Base-by-base conservation (phyloP, 1,140 invertebrate species). In the Callitettix versicolor region DNA sequence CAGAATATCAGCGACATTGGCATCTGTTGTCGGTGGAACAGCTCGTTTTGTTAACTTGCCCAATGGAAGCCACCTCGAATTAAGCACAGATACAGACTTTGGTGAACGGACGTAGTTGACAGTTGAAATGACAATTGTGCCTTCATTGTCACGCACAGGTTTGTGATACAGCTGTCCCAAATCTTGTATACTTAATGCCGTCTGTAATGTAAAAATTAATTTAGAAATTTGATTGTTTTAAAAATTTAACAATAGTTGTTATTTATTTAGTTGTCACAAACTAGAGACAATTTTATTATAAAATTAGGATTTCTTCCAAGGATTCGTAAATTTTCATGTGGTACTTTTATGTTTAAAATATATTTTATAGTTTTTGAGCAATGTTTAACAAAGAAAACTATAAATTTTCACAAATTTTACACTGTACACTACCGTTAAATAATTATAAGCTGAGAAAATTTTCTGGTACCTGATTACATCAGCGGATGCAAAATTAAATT, bases 141-240 rank as follows among this genome's bases (percentile, higher is more conserved):
- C 92, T 66, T 91, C 85, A 1, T 79, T 75, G 68, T 95, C 92
- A 59, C 82, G 77, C 34, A 97, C 70, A 0, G 92, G 91, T 63
- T 89, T 87, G 67, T 95, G 86, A 70, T 91, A 95, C 21, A 98
- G 75, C 69, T 95, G 89, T 12, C 95, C 90, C 53, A 98, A 73
- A 70, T 98, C 91, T 65, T 91, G 87, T 49, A 93, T 79, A 58
- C 90, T 88, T 0, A 98, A 73, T 0, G 91, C 88, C 44, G 83
- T 75, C 79, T 85, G 65, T 24, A 64, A 68, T 59, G 43, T 56
- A 33, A 63, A 47, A 40, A 22, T 49, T 12, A 42, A 36, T n/a
- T n/a, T n/a, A 18, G 26, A 36, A 9, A 36, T 36, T 36, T 44
- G 20, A 22, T 48, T n/a, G n/a, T n/a, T n/a, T n/a, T n/a, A n/a